Base-by-base conservation (phyloP, 2,888 invertebrate species). In the Hirudinaria manillensis region DNA sequence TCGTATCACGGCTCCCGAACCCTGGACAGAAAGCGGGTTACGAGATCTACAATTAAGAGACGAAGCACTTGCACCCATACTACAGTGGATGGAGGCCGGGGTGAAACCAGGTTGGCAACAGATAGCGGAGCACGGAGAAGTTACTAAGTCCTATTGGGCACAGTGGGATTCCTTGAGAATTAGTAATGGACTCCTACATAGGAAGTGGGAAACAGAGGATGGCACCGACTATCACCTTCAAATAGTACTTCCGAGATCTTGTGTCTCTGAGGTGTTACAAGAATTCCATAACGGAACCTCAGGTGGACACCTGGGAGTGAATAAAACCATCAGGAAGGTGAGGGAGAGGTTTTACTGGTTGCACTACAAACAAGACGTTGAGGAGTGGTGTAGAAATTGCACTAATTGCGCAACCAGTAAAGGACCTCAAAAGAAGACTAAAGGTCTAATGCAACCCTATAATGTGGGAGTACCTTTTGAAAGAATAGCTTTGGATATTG, bases 281-380 rank as follows among this genome's bases (percentile, higher is more conserved):
- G 61, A 61, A 29, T 1, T 61, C 10, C 73, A 73, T 24, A 34
- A 32, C 2, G 61, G 61, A 1, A n/a, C n/a, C 1, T 34, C 61
- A 19, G 73, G 73, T 32, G 73, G 73, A 27, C 73, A 73, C 32
- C 36, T 73, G 4, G 73, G 65, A 21, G 73, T 61, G 1, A 24
- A 61, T 2, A 53, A 55, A 29, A 73, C 73, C 1, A 19, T 24
- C 13, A 27, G 13, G 10, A 45, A 38, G 21, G 45, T 73, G 19
- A n/a, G n/a, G n/a, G n/a, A n/a, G n/a, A n/a, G n/a, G n/a, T n/a
- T n/a, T n/a, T n/a, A 10, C 13, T 13, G 61, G 61, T 24, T 61
- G 13, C 61, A 10, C 10, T 24, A 24, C 10, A 24, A 29, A 61
- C 3, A 61, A 4, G 61, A 61, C 19, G 3, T 61, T 4, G 29